These are phyloP conservation scores for Drosophila anomalata DNA, from an alignment of 2,888 invertebrate genomes.

Conservation along the genomic window DNA sequence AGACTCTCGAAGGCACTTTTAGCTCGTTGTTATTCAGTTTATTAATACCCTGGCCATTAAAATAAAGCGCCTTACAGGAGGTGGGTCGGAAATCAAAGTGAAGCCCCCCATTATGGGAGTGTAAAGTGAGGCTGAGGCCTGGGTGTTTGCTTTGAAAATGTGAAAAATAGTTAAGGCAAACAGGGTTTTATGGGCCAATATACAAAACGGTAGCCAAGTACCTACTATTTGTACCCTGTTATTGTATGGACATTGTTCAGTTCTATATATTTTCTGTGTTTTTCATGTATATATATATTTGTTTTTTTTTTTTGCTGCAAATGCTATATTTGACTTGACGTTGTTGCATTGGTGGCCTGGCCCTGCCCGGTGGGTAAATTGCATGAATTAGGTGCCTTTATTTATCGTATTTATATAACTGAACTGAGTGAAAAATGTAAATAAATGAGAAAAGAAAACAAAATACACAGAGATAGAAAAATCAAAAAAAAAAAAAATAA, in stretches of 20 bases:
- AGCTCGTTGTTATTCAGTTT: neutral
- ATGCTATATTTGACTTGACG: conserved; percentile 22
- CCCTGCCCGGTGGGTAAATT: conserved; percentile 44
- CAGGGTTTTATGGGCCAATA: conserved; percentile 23
- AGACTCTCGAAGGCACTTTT: no score
- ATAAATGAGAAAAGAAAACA: conserved; percentile 20
- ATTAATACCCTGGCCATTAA: conserved; percentile 1
- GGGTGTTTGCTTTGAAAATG: neutral
- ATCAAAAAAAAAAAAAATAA: neutral
- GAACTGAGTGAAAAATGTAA: conserved; percentile 33
- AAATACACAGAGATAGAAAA: neutral
- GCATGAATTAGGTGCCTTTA: conserved; percentile 61
- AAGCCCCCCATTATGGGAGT: no score
- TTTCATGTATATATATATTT: neutral
- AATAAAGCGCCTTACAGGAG: neutral
- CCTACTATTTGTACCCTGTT: conserved; percentile 3
- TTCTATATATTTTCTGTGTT: neutral
- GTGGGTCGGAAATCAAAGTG: neutral
- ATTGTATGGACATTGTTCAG: conserved; percentile 25
- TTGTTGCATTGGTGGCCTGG: conserved; percentile 46
- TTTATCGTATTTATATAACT: conserved; percentile 51
- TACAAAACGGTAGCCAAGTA: conserved; percentile 36
- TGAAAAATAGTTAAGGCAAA: conserved; percentile 1
- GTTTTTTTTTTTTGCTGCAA: neutral
- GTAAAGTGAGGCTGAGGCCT: neutral